Conservation (phyloP, 2,797 vertebrate genomes). For the Huso huso region DNA sequence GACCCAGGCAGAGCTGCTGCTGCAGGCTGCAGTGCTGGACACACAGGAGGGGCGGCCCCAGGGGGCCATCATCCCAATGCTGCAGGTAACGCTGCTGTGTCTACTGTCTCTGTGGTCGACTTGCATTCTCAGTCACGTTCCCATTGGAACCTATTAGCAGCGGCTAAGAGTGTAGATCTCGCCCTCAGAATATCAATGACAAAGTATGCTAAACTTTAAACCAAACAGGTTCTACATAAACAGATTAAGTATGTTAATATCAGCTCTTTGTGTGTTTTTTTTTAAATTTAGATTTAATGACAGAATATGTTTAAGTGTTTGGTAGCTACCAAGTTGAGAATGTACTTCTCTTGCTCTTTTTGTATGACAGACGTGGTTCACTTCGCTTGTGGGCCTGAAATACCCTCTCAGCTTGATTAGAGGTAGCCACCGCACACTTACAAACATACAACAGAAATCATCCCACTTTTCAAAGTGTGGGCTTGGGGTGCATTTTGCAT, state of each 20-base stretch:
- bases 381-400: too few species aligned
- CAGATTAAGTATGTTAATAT: not conserved
- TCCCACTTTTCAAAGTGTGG: too few species aligned
- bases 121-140: not conserved
- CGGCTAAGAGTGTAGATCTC: slow-evolving; percentile 35
- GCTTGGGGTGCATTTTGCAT: too few species aligned
- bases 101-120: not conserved
- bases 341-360: too few species aligned
- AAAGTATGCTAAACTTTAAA: not conserved
- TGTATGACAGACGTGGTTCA: too few species aligned
- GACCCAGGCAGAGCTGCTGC: slow-evolving; percentile 67
- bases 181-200: not conserved
- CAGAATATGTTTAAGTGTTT: too few species aligned
- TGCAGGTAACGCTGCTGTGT: slow-evolving; percentile 41
- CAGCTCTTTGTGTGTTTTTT: too few species aligned
- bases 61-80: slow-evolving; percentile 40
- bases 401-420: too few species aligned
- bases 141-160: not conserved
- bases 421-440: too few species aligned
- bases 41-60: slow-evolving; percentile 55
- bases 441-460: too few species aligned
- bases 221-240: slow-evolving; percentile 5
- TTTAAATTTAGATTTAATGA: too few species aligned
- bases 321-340: too few species aligned
- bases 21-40: slow-evolving; percentile 66